Percentiles rank a stretch among this genome's conserved stretches.
Conservation (phyloP, 2,113 vertebrate species). For the Butastur rufipennis region DNA sequence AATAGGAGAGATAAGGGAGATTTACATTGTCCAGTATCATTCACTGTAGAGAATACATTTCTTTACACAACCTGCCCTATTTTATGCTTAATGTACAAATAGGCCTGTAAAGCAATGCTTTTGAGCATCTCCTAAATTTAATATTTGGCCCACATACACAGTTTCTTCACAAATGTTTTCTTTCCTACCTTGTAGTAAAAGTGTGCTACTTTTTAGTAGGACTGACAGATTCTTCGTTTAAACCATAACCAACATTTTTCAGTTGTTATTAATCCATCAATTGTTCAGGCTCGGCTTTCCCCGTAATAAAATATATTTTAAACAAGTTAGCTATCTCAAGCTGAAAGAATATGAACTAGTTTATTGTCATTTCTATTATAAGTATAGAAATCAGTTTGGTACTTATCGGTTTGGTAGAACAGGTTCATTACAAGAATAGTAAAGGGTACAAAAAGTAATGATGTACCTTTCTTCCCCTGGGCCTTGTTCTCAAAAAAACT, state of each 20-base stretch:
- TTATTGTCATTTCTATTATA: neutral
- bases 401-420: neutral
- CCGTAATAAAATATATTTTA: neutral
- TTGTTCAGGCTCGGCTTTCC: neutral
- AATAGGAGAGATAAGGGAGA: neutral
- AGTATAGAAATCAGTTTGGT: neutral
- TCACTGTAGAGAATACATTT: neutral
- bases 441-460: neutral
- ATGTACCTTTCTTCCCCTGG: neutral
- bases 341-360: neutral
- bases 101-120: neutral
- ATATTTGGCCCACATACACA: neutral
- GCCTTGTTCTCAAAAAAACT: neutral
- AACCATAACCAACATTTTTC: neutral
- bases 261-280: neutral
- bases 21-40: neutral
- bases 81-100: neutral
- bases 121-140: neutral
- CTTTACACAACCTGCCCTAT: neutral
- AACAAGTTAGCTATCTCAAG: neutral
- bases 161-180: neutral
- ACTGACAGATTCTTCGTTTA: neutral
- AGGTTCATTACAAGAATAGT: neutral
- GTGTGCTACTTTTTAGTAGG: neutral
- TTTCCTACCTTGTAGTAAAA: neutral